A percentile compares a stretch with the other conserved stretches of the same genome.
Evolutionary conservation across 2,797 vertebrate species (phyloP).

Genomic region (Etheostoma nigrum): DNA sequence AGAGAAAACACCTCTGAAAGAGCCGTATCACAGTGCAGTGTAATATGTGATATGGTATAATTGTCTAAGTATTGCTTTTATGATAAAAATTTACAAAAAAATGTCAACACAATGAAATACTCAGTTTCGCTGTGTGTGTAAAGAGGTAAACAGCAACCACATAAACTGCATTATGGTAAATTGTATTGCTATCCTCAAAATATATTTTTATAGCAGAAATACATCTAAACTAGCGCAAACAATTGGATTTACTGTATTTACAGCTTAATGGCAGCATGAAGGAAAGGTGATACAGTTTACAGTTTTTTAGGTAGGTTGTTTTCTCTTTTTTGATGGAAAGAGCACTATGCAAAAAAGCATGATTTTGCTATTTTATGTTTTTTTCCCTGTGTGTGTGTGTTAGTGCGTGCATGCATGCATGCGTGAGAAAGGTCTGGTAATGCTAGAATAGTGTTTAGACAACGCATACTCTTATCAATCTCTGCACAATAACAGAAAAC

Average conservation of each 20-base stretch:
- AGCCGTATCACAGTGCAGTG: not conserved
- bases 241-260: slow-evolving; percentile 58
- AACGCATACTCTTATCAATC: slow-evolving; percentile 84
- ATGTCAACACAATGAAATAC: slow-evolving; percentile 15
- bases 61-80: not conserved
- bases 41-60: slow-evolving; percentile 24
- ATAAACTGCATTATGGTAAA: slow-evolving; percentile 15
- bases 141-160: not conserved
- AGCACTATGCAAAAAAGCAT: slow-evolving; percentile 25
- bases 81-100: slow-evolving; percentile 1
- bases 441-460: slow-evolving; percentile 59
- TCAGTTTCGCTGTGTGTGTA: slow-evolving; percentile 5
- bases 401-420: slow-evolving; percentile 29
- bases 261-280: slow-evolving; percentile 45
- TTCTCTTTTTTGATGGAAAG: not conserved
- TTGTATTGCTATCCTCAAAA: slow-evolving; percentile 19
- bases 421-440: slow-evolving; percentile 11
- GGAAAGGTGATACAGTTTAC: slow-evolving; percentile 52
- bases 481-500: slow-evolving; percentile 84
- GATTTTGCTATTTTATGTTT: slow-evolving; percentile 20
- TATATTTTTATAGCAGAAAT: slow-evolving; percentile 30
- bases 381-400: slow-evolving; percentile 10
- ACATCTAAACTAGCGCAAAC: slow-evolving; percentile 8
- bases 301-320: slow-evolving; percentile 32
- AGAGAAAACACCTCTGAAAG: slow-evolving; percentile 34